These are phyloP conservation scores for Vannuccia rotundouncinata DNA, from an alignment of 2,888 invertebrate species.

Conservation along the genomic window DNA sequence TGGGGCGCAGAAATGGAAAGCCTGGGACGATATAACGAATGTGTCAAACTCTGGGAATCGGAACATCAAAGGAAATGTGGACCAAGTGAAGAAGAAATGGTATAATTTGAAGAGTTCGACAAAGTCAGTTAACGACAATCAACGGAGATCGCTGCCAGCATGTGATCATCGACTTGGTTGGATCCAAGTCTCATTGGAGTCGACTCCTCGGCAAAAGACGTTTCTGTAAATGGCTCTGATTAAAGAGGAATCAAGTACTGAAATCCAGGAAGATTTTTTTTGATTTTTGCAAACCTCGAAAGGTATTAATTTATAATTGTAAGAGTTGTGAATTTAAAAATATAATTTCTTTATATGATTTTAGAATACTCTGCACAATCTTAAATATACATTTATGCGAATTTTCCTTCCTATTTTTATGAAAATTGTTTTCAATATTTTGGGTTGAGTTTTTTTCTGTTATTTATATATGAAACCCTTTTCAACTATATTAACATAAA, in stretches of 20 bases:
- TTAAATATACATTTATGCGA: too few species aligned
- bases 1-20: not conserved
- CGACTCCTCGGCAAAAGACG: too few species aligned
- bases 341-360: not conserved
- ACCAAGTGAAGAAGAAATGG: not conserved
- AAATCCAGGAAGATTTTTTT: not conserved
- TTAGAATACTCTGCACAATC: too few species aligned
- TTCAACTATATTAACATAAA: too few species aligned
- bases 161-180: not conserved
- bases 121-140: not conserved
- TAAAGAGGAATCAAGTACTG: not conserved
- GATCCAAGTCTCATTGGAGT: too few species aligned
- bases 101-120: not conserved
- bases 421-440: too few species aligned
- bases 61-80: not conserved
- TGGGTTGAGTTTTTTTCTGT: too few species aligned
- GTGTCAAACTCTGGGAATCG: not conserved
- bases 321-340: not conserved
- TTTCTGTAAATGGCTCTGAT: too few species aligned
- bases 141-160: not conserved
- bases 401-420: too few species aligned
- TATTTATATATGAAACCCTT: too few species aligned
- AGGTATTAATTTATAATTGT: not conserved
- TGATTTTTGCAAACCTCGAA: not conserved
- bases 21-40: not conserved